Conservation (phyloP, 2,888 invertebrate species). For the Pachymerium ferrugineum region DNA sequence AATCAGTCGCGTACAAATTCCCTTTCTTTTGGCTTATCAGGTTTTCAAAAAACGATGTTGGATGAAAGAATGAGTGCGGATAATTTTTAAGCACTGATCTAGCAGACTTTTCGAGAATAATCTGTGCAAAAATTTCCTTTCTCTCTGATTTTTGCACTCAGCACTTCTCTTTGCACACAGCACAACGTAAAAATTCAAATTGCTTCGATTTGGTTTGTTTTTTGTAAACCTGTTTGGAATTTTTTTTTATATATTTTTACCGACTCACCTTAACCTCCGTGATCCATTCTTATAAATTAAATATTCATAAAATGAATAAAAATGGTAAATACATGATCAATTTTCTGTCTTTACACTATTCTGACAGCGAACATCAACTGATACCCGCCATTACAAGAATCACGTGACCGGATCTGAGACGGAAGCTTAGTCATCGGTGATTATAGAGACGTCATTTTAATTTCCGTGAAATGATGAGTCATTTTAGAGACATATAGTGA, state of each 20-base stretch:
- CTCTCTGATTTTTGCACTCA: conserved; percentile 4
- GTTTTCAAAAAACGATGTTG: no score
- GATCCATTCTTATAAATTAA: neutral
- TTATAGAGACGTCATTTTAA: no score
- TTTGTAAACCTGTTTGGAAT: neutral
- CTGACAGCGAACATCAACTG: neutral
- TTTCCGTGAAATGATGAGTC: no score
- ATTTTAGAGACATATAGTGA: no score
- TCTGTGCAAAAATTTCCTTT: no score
- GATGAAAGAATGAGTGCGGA: no score
- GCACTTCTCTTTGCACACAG: conserved; percentile 7
- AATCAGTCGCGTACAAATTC: no score
- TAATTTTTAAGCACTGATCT: no score
- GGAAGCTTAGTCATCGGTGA: neutral
- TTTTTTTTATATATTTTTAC: neutral
- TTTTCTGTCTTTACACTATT: neutral
- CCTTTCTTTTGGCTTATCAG: no score
- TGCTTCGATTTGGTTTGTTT: neutral
- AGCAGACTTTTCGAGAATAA: no score
- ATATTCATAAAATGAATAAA: neutral
- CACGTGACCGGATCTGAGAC: neutral
- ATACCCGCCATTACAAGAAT: neutral
- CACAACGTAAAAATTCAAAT: conserved; percentile 3
- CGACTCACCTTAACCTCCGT: neutral
- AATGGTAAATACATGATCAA: neutral